phyloP scores from a whole-genome alignment of 2,113 vertebrate genomes.

The Tachycineta bicolor region DNA sequence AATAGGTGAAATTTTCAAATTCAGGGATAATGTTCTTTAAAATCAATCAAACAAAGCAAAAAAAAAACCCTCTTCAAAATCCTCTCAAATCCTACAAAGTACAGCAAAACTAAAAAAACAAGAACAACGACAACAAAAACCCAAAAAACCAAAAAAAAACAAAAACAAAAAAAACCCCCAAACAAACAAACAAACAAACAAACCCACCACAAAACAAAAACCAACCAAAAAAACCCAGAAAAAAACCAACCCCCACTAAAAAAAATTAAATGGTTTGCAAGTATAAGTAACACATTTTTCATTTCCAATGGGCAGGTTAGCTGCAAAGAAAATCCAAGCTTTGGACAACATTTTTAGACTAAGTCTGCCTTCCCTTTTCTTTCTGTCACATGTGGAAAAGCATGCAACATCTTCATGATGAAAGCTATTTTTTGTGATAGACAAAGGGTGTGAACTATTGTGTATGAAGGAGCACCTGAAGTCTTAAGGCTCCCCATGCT shows the following conservation, averaged over 20 bases:
- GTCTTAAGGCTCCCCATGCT: not conserved
- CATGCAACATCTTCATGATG: not conserved
- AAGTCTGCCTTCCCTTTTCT: not conserved
- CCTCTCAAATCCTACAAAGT: not conserved
- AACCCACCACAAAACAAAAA: not conserved
- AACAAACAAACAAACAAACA: too few species aligned
- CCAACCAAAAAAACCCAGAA: not conserved
- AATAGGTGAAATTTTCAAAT: not conserved
- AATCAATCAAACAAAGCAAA: not conserved
- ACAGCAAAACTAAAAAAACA: not conserved
- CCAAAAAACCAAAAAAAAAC: not conserved
- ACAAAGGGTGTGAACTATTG: not conserved
- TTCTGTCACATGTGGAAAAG: not conserved
- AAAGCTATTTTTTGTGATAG: not conserved
- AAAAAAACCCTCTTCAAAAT: not conserved
- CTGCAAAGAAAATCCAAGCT: not conserved
- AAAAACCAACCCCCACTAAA: not conserved
- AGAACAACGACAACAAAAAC: not conserved
- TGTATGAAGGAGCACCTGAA: not conserved
- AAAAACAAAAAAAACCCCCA: not conserved
- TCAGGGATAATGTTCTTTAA: not conserved
- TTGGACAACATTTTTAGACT: not conserved
- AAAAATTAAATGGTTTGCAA: not conserved
- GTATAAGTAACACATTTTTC: not conserved
- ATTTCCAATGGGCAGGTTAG: not conserved